Conservation (phyloP, 2,797 vertebrate species). For the Gymnothorax reevesii region DNA sequence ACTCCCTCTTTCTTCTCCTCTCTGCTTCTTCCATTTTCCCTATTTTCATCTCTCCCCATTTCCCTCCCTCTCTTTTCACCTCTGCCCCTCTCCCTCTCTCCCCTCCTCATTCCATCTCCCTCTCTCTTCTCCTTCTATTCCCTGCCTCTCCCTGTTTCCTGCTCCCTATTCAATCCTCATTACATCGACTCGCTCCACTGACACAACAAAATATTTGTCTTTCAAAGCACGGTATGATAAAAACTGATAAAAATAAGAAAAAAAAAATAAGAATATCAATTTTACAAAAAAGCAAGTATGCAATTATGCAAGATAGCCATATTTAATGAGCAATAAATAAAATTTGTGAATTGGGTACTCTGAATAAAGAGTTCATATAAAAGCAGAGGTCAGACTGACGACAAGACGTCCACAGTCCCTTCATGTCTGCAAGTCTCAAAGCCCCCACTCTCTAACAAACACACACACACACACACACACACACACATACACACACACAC, state of each 20-base stretch:
- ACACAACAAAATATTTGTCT: not conserved
- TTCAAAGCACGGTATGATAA: not conserved
- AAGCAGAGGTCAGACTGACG: not conserved
- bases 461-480: not conserved
- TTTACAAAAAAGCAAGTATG: not conserved
- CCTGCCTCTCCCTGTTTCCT: no score
- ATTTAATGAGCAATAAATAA: not conserved
- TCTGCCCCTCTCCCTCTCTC: not conserved
- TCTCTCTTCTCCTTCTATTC: no score
- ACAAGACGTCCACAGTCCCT: not conserved
- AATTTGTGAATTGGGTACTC: not conserved
- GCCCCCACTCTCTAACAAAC: not conserved
- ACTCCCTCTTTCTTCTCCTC: not conserved
- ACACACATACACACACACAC: conserved; percentile 21
- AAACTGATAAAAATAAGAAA: not conserved
- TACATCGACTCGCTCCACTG: not conserved
- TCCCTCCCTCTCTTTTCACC: not conserved
- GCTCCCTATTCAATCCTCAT: conserved; percentile 50
- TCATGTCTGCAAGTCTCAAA: not conserved
- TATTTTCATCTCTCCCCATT: not conserved
- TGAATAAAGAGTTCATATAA: not conserved
- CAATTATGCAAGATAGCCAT: no score
- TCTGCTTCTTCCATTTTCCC: not conserved
- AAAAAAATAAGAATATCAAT: not conserved
- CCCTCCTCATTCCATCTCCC: no score